A percentile compares a stretch with the other conserved stretches of the same genome.
These are phyloP conservation scores for Drosophila birchii DNA, from an alignment of 2,888 invertebrate species.

Conservation along the genomic window DNA sequence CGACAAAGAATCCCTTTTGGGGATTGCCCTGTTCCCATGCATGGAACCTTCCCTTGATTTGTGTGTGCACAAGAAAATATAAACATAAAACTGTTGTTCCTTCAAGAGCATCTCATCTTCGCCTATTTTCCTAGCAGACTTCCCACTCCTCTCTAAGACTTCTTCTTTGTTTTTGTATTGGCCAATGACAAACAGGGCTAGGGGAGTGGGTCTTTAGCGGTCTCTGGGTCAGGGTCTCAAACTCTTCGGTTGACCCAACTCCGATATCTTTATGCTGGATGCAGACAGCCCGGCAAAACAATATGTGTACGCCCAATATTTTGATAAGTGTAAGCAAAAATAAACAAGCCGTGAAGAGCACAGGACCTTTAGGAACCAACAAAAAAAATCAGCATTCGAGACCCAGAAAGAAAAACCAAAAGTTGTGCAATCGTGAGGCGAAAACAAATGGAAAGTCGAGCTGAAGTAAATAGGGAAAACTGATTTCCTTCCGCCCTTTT, in stretches of 20 bases:
- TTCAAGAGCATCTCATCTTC: slow-evolving; percentile 20
- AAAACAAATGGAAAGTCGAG: slow-evolving; percentile 53
- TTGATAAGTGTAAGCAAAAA: slow-evolving; percentile 81
- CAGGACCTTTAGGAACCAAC: slow-evolving; percentile 16
- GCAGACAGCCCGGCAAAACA: slow-evolving; percentile 61
- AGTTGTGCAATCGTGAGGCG: slow-evolving; percentile 49
- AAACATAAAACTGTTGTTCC: slow-evolving; percentile 4
- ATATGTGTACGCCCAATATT: slow-evolving; percentile 77
- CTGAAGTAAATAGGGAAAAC: slow-evolving; percentile 26
- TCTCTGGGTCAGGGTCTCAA: slow-evolving; percentile 13
- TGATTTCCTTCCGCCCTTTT: slow-evolving; percentile 15
- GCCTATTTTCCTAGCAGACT: neutral
- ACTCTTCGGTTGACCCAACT: slow-evolving; percentile 29
- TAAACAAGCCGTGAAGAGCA: slow-evolving; percentile 75
- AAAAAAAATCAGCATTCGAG: slow-evolving; percentile 16
- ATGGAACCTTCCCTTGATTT: neutral
- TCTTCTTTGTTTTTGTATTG: slow-evolving; percentile 33
- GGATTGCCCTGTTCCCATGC: neutral
- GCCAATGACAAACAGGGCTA: slow-evolving; percentile 5
- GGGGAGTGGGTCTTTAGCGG: neutral
- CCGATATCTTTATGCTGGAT: slow-evolving; percentile 71
- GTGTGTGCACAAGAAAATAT: slow-evolving; percentile 7
- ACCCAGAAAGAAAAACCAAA: slow-evolving; percentile 34
- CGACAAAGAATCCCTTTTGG: neutral
- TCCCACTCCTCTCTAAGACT: neutral